These are phyloP conservation scores for Amphiprion ocellaris DNA, from an alignment of 2,113 vertebrate genomes.

Conservation along the genomic window DNA sequence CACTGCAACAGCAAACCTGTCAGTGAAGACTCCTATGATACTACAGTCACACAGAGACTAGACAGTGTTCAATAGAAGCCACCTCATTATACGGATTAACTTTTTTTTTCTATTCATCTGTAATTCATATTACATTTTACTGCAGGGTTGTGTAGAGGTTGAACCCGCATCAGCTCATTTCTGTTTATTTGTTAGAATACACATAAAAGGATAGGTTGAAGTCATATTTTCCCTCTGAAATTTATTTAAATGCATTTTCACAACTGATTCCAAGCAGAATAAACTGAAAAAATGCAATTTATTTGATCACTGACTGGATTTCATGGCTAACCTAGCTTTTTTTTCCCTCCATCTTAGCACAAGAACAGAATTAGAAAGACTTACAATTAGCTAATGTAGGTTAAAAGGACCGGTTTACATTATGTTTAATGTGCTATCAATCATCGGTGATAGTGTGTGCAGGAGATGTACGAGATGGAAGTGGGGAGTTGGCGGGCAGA, in stretches of 20 bases:
- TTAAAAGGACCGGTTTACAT: slow-evolving; percentile 56
- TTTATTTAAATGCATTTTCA: not conserved
- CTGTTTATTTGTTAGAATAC: not conserved
- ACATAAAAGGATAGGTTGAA: too few relatives aligned
- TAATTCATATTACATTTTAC: not conserved
- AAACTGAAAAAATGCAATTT: not conserved
- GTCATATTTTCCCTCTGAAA: too few relatives aligned
- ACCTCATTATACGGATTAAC: slow-evolving; percentile 2
- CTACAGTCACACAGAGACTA: slow-evolving; percentile 7
- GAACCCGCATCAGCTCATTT: not conserved
- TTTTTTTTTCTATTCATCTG: too few relatives aligned
- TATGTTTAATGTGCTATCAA: slow-evolving; percentile 56
- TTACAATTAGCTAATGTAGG: slow-evolving; percentile 65
- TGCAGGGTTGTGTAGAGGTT: not conserved
- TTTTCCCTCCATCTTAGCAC: not conserved
- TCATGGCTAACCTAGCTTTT: not conserved
- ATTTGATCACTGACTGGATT: slow-evolving; percentile 5
- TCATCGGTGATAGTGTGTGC: slow-evolving; percentile 45
- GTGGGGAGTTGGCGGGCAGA: slow-evolving; percentile 29
- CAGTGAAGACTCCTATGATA: slow-evolving; percentile 6
- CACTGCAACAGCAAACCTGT: slow-evolving; percentile 24
- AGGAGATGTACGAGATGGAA: slow-evolving; percentile 38
- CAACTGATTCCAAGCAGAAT: not conserved
- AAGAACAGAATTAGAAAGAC: slow-evolving; percentile 35
- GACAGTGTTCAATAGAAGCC: not conserved